Conservation (phyloP, 2,797 vertebrate species). For the Sebastes cheni region DNA sequence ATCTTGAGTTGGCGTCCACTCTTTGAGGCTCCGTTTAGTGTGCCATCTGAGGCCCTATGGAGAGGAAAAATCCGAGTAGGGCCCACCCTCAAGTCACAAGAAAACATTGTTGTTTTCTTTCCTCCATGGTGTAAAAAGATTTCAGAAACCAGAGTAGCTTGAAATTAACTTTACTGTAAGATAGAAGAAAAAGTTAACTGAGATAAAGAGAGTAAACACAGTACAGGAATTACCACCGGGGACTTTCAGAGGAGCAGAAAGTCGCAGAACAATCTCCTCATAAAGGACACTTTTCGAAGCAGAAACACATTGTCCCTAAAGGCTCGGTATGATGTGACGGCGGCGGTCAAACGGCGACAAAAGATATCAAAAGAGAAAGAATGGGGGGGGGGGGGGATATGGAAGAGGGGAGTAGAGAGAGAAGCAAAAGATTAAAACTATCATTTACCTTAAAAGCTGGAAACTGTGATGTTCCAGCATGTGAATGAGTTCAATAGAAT, state of each 20-base stretch:
- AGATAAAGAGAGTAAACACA: conserved; percentile 50
- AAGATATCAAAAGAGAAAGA: not conserved
- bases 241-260: conserved; percentile 23
- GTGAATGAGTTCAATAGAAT: conserved; percentile 67
- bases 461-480: conserved; percentile 50
- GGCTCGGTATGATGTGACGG: not conserved
- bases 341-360: not conserved
- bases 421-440: conserved; percentile 53
- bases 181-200: conserved; percentile 44
- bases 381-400: not conserved
- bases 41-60: conserved; percentile 43
- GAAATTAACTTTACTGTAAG: conserved; percentile 58
- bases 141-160: conserved; percentile 46
- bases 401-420: not conserved
- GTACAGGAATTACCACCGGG: conserved; percentile 20
- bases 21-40: conserved; percentile 52
- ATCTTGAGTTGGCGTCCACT: conserved; percentile 54
- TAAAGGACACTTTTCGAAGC: conserved; percentile 20
- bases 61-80: conserved; percentile 14
- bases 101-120: conserved; percentile 49
- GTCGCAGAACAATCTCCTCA: conserved; percentile 21
- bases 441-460: conserved; percentile 53
- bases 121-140: conserved; percentile 35
- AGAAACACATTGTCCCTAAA: not conserved
- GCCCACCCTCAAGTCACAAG: conserved; percentile 37